phyloP scores from a whole-genome alignment of 2,797 vertebrate species.

The Semaprochilodus insignis region DNA sequence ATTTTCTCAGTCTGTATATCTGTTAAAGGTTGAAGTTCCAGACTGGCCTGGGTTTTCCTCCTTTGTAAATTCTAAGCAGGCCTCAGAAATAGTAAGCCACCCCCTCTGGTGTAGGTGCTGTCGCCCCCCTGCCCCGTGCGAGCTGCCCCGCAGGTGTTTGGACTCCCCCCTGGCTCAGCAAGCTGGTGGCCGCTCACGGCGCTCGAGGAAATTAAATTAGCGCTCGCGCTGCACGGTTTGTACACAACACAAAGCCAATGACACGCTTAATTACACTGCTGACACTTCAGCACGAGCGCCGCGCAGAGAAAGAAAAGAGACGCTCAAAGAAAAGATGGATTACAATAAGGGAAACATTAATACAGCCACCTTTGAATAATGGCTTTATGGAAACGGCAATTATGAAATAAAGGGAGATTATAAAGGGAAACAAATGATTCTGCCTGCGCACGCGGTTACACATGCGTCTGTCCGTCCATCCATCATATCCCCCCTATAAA shows the following conservation, averaged over 20 bases:
- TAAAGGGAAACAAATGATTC: background rate
- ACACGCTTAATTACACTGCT: constrained; percentile 82
- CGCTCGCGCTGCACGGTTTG: constrained; percentile 77
- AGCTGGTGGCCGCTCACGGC: constrained; percentile 79
- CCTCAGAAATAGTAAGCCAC: background rate
- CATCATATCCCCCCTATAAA: background rate
- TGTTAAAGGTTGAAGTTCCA: too few species aligned
- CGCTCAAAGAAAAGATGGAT: constrained; percentile 8
- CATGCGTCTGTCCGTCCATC: background rate
- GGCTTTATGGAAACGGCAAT: background rate
- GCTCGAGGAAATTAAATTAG: constrained; percentile 83
- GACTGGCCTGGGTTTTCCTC: background rate
- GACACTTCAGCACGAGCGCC: constrained; percentile 56
- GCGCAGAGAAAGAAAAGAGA: constrained; percentile 22
- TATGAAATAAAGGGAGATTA: background rate
- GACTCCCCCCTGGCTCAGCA: constrained; percentile 64
- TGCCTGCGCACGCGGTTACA: too few species aligned
- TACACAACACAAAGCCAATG: constrained; percentile 87
- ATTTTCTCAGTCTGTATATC: too few species aligned
- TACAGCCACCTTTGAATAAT: background rate
- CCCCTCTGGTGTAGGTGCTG: background rate
- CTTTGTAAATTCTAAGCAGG: background rate
- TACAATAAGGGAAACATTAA: constrained; percentile 28
- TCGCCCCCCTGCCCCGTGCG: constrained; percentile 3
- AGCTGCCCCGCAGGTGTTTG: constrained; percentile 50